phyloP scores from a whole-genome alignment of 2,113 vertebrate species.

The Halcyon senegalensis region DNA sequence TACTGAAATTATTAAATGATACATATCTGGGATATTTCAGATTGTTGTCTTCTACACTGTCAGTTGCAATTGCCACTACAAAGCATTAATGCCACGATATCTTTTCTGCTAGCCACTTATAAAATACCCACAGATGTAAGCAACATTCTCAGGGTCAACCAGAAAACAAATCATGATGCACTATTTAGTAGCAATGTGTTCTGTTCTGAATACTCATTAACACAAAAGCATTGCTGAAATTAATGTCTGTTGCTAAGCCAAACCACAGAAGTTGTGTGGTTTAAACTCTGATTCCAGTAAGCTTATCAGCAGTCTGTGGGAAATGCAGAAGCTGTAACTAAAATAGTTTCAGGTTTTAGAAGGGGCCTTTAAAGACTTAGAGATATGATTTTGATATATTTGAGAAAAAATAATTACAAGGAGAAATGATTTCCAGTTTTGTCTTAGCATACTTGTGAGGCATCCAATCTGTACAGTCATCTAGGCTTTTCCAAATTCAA shows the following conservation, averaged over 20 bases:
- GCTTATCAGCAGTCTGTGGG: not conserved
- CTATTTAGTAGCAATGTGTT: not conserved
- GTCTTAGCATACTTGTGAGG: not conserved
- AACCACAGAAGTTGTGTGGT: not conserved
- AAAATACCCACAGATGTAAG: not conserved
- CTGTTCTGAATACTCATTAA: not conserved
- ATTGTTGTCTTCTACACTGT: not conserved
- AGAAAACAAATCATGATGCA: not conserved
- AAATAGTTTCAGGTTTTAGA: not conserved
- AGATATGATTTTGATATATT: not conserved
- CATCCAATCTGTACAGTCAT: not conserved
- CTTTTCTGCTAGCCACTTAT: not conserved
- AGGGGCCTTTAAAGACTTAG: not conserved
- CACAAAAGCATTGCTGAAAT: not conserved
- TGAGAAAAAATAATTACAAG: not conserved
- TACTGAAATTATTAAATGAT: not conserved
- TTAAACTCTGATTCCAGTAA: not conserved
- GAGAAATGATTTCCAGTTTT: not conserved
- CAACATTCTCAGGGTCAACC: not conserved
- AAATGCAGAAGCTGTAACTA: not conserved
- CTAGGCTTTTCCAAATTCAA: not conserved
- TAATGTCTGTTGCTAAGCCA: not conserved
- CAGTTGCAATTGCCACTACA: not conserved
- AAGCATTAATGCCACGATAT: not conserved
- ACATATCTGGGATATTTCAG: not conserved